phyloP scores from a whole-genome alignment of 2,888 invertebrate species.

The Nemurella pictetii region DNA sequence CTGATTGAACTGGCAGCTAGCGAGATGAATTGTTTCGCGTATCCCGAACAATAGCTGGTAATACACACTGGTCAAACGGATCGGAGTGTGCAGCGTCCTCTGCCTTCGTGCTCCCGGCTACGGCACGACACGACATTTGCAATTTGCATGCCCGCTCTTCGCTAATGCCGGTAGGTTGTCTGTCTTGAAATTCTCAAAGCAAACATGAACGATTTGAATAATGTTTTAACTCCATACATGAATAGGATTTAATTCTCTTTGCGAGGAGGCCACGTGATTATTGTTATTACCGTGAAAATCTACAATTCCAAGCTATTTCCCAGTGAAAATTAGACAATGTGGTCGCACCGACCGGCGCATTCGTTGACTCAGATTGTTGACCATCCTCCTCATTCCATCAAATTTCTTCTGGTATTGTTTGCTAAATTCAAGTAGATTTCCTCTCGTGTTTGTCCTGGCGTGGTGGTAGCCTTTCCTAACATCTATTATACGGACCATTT shows the following conservation, averaged over 20 bases:
- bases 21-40: neutral
- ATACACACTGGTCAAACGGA: neutral
- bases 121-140: neutral
- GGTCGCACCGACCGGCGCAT: neutral
- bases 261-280: neutral
- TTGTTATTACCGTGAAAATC: neutral
- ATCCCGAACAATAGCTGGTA: neutral
- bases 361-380: neutral
- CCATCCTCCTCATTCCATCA: neutral
- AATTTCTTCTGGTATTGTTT: slow-evolving; percentile 2
- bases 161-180: neutral
- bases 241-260: slow-evolving; percentile 6
- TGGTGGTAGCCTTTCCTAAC: neutral
- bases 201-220: slow-evolving; percentile 2
- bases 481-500: neutral
- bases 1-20: neutral
- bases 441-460: neutral
- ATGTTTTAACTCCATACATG: slow-evolving; percentile 8
- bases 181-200: slow-evolving; percentile 1
- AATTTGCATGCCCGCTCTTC: slow-evolving; percentile 6
- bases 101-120: neutral
- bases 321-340: neutral
- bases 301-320: neutral
- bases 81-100: neutral
- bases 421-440: neutral